Conservation (phyloP, 2,797 vertebrate genomes). For the Gobio occitaniae region DNA sequence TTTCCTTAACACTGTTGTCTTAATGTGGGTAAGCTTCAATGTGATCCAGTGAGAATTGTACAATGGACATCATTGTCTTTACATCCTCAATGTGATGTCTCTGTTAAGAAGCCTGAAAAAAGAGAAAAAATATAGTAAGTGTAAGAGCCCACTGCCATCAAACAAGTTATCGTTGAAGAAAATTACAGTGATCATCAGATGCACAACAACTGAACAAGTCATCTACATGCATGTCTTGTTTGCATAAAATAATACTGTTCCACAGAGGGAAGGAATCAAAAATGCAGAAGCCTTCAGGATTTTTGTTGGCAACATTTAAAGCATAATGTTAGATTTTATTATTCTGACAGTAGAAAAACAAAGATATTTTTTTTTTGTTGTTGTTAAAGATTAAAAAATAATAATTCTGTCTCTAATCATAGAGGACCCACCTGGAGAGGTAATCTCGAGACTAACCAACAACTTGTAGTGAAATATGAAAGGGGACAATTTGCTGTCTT, state of each 20-base stretch:
- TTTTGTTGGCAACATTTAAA: constrained; percentile 6
- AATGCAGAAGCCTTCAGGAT: background rate
- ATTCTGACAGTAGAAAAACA: constrained; percentile 40
- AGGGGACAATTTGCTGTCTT: background rate
- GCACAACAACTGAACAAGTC: constrained; percentile 23
- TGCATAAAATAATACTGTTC: constrained; percentile 8
- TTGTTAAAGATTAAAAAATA: too few relatives aligned
- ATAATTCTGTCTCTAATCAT: constrained; percentile 15
- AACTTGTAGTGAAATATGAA: background rate
- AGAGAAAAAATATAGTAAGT: background rate
- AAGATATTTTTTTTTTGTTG: too few relatives aligned
- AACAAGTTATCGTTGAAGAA: constrained; percentile 33
- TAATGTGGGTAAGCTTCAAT: background rate
- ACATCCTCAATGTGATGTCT: background rate
- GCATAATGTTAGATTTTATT: constrained; percentile 46
- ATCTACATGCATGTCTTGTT: constrained; percentile 15
- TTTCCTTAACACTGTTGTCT: constrained; percentile 6
- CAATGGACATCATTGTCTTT: constrained; percentile 10
- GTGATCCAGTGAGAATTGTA: background rate
- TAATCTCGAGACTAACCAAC: background rate
- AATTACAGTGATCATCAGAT: constrained; percentile 41
- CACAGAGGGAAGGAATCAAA: constrained; percentile 18
- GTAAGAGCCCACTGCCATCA: background rate
- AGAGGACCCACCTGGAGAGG: background rate
- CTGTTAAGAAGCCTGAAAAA: background rate